Conservation (phyloP, 2,888 invertebrate species). For the Corbicula japonica region DNA sequence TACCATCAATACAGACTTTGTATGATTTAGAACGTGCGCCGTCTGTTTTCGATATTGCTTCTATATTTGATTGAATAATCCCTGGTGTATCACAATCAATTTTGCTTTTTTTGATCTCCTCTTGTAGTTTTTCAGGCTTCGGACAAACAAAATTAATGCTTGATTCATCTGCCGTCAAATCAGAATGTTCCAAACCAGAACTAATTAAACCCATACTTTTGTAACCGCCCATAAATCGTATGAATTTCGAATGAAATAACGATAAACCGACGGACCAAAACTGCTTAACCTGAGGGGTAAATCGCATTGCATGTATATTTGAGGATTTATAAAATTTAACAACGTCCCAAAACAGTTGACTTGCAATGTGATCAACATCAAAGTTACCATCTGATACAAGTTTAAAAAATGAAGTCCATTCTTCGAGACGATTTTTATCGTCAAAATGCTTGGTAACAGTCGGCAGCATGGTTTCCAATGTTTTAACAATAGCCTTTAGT, state of each 20-base stretch:
- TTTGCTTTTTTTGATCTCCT: not conserved
- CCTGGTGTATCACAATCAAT: constrained; percentile 3
- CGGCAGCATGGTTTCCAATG: not conserved
- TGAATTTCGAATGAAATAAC: constrained; percentile 15
- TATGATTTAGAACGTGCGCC: not conserved
- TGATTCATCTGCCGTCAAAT: not conserved
- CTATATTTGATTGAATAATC: constrained; percentile 10
- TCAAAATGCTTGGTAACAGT: not conserved
- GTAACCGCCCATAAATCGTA: constrained; percentile 25
- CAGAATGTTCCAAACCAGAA: not conserved
- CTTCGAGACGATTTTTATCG: not conserved
- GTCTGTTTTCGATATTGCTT: not conserved
- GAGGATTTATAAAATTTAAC: not conserved
- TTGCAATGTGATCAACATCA: constrained; percentile 12
- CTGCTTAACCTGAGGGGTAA: constrained; percentile 19
- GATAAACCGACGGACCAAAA: constrained; percentile 19
- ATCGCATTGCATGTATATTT: constrained; percentile 8
- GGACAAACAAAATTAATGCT: constrained; percentile 28
- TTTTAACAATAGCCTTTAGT: not conserved
- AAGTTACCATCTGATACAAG: not conserved
- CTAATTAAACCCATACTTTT: not conserved
- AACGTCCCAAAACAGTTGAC: constrained; percentile 18
- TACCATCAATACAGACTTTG: constrained; percentile 14
- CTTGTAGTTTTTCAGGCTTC: not conserved
- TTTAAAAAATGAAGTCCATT: not conserved